Evolutionary conservation across 2,797 vertebrate genomes (phyloP), one percentile per base, ranked within the genome.

Genomic region (Heliangelus exortis): DNA sequence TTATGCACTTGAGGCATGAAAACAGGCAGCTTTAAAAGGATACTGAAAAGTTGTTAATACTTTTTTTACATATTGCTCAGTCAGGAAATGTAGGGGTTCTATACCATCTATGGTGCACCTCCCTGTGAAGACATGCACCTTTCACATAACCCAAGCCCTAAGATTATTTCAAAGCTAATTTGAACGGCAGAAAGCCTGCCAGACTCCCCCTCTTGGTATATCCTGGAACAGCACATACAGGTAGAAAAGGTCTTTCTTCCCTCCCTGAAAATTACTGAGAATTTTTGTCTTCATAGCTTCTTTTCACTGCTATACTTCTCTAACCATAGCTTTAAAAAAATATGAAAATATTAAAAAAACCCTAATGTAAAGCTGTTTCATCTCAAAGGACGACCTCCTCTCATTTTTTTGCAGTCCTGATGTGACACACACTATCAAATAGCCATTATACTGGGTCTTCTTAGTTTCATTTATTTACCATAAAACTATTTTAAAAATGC

Each of bases 171-270:
- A 50, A 91, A 93, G 45, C 48, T 50, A 33, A 22, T 20, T 89
- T 76, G 33, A n/a, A 10, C 3, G 19, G 33, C 7, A 63, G 48
- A 41, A 76, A 89, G 81, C 31, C 50, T 76, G 36, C 4, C 66
- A 84, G 43, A 50, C 73, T 92, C 89, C 84, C 83, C 71, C 77
- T 90, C 53, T 84, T 71, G 91, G 76, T 88, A 41, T 8, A 53
- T 26, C 20, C 19, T 1, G 4, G 79, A 59, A 91, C 45, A 92
- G 58, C 92, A 89, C 31, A 90, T 36, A n/a, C 73, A 73, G 33
- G 12, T 0, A 48, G 7, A 41, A 26, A 89, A 73, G n/a, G 75
- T 9, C 9, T 28, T 73, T 68, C 50, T 77, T 2, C 1, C 7
- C 48, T 50, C 22, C 28, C 16, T 15, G 39, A 36, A 79, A 80